These are phyloP conservation scores for Macrostomum lignano DNA, from an alignment of 1,140 invertebrate species.

Conservation along the genomic window DNA sequence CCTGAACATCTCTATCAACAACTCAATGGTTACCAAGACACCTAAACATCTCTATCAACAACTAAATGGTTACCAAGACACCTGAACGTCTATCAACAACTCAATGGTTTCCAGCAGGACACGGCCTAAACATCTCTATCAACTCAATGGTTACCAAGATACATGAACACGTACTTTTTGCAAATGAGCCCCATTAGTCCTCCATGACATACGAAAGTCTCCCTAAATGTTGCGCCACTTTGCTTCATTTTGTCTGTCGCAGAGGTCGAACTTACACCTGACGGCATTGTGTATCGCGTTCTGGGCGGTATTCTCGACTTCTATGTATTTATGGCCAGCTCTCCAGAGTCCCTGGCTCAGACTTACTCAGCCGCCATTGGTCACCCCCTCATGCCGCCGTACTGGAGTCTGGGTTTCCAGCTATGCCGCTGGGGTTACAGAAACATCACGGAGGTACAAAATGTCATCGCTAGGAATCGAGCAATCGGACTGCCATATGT, in stretches of 20 bases:
- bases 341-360: constrained; percentile 42
- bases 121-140: too few species aligned
- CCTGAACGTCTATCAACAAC: too few species aligned
- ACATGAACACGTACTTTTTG: too few species aligned
- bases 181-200: too few species aligned
- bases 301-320: constrained; percentile 22
- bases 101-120: too few species aligned
- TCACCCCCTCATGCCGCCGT: constrained; percentile 28
- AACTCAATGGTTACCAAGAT: too few species aligned
- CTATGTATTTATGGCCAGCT: constrained; percentile 18
- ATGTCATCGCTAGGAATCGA: constrained; percentile 13
- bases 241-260: constrained; percentile 4
- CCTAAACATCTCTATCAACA: too few species aligned
- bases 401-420: constrained; percentile 32
- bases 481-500: constrained; percentile 16
- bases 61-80: too few species aligned
- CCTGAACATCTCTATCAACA: too few species aligned
- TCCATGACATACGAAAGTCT: too few species aligned
- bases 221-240: not conserved
- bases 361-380: constrained; percentile 37
- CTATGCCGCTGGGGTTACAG: constrained; percentile 25
- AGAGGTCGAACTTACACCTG: constrained; percentile 4
- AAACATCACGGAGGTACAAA: constrained; percentile 11
- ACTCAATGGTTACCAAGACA: too few species aligned
- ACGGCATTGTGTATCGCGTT: constrained; percentile 15